Evolutionary conservation across 2,113 vertebrate genomes (phyloP).

Genomic region (Hippocampus guttulatus): DNA sequence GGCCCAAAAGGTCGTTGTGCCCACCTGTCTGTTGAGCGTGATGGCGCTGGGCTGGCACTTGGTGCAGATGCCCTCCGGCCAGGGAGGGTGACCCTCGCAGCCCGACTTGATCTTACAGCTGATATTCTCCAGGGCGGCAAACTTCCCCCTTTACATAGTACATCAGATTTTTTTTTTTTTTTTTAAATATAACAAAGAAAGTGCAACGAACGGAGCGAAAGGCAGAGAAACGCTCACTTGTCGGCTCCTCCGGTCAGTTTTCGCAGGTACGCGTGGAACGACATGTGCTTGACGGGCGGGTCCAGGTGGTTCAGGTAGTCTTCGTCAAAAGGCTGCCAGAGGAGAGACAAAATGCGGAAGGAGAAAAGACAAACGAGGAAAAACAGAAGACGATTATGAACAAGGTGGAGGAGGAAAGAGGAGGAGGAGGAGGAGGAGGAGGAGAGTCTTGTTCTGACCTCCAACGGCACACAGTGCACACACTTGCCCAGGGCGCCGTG

Average conservation of each 20-base stretch:
- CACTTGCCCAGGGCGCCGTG: constrained; percentile 93
- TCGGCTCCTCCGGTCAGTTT: constrained; percentile 96
- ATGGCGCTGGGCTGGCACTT: constrained; percentile 98
- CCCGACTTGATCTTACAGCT: constrained; percentile 98
- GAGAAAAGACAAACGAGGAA: background rate
- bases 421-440: background rate
- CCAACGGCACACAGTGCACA: constrained; percentile 93
- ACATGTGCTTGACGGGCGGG: constrained; percentile 99
- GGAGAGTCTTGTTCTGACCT: constrained; percentile 73
- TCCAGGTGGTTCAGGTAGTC: constrained; percentile 98
- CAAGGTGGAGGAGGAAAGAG: background rate
- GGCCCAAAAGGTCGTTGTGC: background rate
- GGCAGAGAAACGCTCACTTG: constrained; percentile 77
- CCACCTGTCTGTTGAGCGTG: constrained; percentile 89
- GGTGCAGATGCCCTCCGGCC: constrained; percentile 98
- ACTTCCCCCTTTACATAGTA: constrained; percentile 81
- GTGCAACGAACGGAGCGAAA: background rate
- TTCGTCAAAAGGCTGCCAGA: constrained; percentile 90
- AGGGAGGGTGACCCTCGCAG: constrained; percentile 93
- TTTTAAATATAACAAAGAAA: too few species aligned
- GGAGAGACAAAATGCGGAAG: background rate
- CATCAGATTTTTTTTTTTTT: too few species aligned
- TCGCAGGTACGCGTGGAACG: constrained; percentile 97
- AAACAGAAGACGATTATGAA: background rate
- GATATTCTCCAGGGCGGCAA: constrained; percentile 97